These are phyloP conservation scores for Porites cylindrica DNA, from an alignment of 92 coral and sea anemone genomes.

Conservation along the genomic window DNA sequence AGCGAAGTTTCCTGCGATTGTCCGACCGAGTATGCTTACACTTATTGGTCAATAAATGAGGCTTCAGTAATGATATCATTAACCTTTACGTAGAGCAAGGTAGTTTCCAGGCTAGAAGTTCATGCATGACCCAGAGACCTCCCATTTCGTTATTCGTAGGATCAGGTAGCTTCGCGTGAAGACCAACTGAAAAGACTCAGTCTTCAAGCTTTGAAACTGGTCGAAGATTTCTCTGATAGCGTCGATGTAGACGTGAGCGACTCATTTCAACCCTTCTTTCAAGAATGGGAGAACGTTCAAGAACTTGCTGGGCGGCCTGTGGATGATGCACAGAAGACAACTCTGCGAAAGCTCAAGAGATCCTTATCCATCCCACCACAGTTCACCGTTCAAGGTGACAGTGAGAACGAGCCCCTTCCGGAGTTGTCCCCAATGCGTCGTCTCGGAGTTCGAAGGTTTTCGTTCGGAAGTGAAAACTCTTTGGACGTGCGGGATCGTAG, in stretches of 20 bases:
- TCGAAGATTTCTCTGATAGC: slow-evolving; percentile 81
- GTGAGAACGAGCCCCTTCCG: slow-evolving; percentile 40
- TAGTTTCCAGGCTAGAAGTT: too few species aligned
- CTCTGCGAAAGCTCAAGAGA: slow-evolving; percentile 64
- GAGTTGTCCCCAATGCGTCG: slow-evolving; percentile 48
- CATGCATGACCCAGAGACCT: too few species aligned
- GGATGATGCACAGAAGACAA: slow-evolving; percentile 54
- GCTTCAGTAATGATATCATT: too few species aligned
- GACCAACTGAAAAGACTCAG: slow-evolving; percentile 84
- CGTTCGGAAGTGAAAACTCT: slow-evolving; percentile 68
- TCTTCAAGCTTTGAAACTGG: slow-evolving; percentile 83
- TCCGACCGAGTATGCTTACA: too few species aligned
- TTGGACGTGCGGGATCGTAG: slow-evolving; percentile 69
- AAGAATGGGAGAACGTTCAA: slow-evolving; percentile 95
- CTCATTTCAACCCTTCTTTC: slow-evolving; percentile 81
- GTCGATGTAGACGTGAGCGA: slow-evolving; percentile 90
- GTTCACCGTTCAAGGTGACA: slow-evolving; percentile 37
- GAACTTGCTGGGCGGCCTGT: slow-evolving; percentile 86
- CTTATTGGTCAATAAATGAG: too few species aligned
- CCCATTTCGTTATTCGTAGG: slow-evolving; percentile 40
- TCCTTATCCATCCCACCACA: slow-evolving; percentile 52
- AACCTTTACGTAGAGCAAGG: too few species aligned
- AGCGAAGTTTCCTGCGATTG: background rate
- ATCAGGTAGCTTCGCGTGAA: slow-evolving; percentile 80
- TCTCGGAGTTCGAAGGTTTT: slow-evolving; percentile 44